Percentiles rank a stretch among this genome's conserved stretches.
Conservation (phyloP, 2,113 vertebrate genomes). For the Oxyruncus cristatus region DNA sequence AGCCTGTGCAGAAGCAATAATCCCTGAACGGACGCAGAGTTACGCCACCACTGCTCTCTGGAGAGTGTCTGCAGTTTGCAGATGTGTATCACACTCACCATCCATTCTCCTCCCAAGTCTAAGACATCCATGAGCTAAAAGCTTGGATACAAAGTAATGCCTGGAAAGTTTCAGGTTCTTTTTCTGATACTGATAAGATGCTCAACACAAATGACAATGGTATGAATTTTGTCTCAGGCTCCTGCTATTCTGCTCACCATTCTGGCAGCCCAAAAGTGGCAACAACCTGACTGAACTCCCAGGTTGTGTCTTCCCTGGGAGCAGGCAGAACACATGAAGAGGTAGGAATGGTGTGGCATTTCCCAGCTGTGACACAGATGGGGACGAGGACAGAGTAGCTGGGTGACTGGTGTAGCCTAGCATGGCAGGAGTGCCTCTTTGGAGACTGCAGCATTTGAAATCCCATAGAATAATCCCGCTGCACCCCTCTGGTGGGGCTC, state of each 20-base stretch:
- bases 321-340: neutral
- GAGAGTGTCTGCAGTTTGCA: neutral
- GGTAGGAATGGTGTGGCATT: neutral
- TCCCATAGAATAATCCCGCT: neutral
- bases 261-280: neutral
- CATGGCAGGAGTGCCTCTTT: neutral
- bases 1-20: neutral
- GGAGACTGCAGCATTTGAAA: neutral
- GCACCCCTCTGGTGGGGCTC: neutral
- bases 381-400: neutral
- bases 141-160: neutral
- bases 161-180: neutral
- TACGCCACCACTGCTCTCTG: neutral
- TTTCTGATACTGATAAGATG: neutral
- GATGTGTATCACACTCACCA: neutral
- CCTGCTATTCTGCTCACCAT: neutral
- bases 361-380: neutral
- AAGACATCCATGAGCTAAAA: neutral
- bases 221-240: neutral
- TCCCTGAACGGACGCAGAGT: neutral
- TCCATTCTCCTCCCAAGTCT: neutral
- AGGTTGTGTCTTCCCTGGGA: neutral
- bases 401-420: neutral
- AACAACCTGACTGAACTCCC: neutral
- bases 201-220: neutral